Evolutionary conservation across 2,888 invertebrate genomes (phyloP).

Genomic region (Xanthia togata): DNA sequence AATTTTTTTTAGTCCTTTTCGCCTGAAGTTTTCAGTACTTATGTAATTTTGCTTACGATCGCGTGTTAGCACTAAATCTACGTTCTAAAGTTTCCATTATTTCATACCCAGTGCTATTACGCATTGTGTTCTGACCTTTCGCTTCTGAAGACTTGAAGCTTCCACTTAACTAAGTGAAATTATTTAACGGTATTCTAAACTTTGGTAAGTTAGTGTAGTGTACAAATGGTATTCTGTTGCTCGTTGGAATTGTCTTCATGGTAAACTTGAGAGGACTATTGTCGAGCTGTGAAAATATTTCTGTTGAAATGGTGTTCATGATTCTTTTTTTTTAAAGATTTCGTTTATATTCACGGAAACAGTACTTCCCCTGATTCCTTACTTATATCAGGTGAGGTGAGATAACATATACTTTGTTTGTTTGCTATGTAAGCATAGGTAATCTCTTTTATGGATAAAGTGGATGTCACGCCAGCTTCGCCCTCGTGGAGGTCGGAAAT

Average conservation of each 20-base stretch:
- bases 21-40: neutral
- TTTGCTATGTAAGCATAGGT: no score
- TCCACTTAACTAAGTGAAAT: neutral
- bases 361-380: no score
- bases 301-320: neutral
- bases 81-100: constrained; percentile 5
- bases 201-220: neutral
- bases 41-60: neutral
- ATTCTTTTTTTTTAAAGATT: no score
- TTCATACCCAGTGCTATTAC: neutral
- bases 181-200: neutral
- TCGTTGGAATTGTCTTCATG: no score
- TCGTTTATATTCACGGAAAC: no score
- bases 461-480: neutral
- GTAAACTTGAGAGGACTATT: no score
- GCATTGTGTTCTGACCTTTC: constrained; percentile 5
- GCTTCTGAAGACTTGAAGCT: neutral
- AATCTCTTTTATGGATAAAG: neutral
- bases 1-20: neutral
- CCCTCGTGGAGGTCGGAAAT: neutral
- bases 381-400: no score
- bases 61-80: constrained; percentile 3
- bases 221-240: no score
- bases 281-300: no score
- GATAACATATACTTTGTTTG: no score